phyloP scores from a whole-genome alignment of 2,888 invertebrate species.

The Diplolepis rosae region DNA sequence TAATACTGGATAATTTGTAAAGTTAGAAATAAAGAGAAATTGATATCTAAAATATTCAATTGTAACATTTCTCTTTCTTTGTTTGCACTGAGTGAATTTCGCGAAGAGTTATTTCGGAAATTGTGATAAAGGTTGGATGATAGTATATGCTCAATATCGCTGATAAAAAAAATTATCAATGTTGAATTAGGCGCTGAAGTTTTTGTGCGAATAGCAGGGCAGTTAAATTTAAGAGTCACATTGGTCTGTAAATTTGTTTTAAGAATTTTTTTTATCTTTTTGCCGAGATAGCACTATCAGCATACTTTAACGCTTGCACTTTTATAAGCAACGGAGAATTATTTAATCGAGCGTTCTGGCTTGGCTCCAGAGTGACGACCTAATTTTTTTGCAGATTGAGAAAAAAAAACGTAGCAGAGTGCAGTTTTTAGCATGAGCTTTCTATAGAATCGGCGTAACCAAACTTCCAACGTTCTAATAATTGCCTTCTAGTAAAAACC shows the following conservation, averaged over 20 bases:
- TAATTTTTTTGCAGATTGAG: constrained; percentile 63
- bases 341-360: constrained; percentile 72
- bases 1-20: too few species aligned
- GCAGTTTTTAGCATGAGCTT: constrained; percentile 38
- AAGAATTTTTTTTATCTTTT: constrained; percentile 71
- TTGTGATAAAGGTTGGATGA: constrained; percentile 35
- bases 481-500: background rate
- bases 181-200: constrained; percentile 43
- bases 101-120: constrained; percentile 36
- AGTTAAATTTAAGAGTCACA: constrained; percentile 48
- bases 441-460: constrained; percentile 20
- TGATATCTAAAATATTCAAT: too few species aligned
- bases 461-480: background rate
- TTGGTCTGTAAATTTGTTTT: constrained; percentile 67
- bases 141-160: constrained; percentile 29
- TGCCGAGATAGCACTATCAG: constrained; percentile 72
- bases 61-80: too few species aligned
- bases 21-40: too few species aligned
- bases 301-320: constrained; percentile 72
- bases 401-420: constrained; percentile 46
- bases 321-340: constrained; percentile 71
- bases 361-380: constrained; percentile 71
- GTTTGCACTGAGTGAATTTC: too few species aligned
- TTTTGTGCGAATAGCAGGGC: constrained; percentile 41
- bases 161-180: constrained; percentile 45